A percentile compares a stretch with the other conserved stretches of the same genome.
Conservation (phyloP, 2,797 vertebrate genomes). For the Spinus pinus region DNA sequence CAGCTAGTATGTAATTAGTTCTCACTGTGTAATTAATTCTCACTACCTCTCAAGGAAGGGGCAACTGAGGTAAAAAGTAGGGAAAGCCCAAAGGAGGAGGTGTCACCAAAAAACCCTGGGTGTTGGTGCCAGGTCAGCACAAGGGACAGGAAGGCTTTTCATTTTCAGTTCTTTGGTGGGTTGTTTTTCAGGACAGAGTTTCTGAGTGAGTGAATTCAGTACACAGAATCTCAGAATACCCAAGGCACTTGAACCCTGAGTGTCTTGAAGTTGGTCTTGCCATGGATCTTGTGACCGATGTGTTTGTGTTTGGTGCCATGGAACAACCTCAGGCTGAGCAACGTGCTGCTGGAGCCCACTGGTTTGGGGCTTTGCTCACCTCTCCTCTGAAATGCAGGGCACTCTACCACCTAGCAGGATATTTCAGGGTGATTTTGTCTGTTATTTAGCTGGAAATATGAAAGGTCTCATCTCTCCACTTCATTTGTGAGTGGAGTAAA, state of each 20-base stretch:
- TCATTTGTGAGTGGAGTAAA: neutral
- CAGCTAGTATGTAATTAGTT: neutral
- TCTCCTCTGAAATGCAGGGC: neutral
- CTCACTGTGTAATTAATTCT: neutral
- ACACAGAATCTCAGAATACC: neutral
- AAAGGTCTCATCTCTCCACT: neutral
- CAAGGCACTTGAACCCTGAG: neutral
- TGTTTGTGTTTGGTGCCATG: neutral
- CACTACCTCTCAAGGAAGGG: neutral
- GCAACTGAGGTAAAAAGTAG: neutral
- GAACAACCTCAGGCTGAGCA: neutral
- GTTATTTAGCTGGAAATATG: neutral
- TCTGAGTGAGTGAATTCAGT: neutral
- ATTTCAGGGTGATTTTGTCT: neutral
- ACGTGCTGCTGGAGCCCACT: neutral
- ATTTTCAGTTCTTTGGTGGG: too few species aligned
- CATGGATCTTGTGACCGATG: accelerated
- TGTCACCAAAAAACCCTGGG: neutral
- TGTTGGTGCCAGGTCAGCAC: neutral
- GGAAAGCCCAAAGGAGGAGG: neutral
- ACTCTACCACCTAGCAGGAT: neutral
- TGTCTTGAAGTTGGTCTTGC: neutral
- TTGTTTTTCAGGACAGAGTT: neutral
- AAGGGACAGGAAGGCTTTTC: neutral
- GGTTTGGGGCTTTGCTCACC: neutral